Evolutionary conservation across 2,888 invertebrate genomes (phyloP).

Genomic region (Pachymerium ferrugineum): DNA sequence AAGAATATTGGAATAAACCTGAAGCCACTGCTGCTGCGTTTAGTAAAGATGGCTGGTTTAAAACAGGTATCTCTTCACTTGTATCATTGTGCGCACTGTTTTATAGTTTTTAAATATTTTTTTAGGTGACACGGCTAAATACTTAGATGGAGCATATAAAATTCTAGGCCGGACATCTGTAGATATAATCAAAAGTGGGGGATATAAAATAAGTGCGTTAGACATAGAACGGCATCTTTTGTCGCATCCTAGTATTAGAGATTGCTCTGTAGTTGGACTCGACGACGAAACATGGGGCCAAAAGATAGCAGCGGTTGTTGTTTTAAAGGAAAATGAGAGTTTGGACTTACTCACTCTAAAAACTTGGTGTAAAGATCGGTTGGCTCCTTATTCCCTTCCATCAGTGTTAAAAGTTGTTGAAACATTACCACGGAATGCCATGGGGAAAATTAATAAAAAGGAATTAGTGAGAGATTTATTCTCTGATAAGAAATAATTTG

Average conservation of each 20-base stretch:
- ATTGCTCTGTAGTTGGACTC: slow-evolving; percentile 72
- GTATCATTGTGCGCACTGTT: not conserved
- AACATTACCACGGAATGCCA: slow-evolving; percentile 69
- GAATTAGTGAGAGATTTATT: slow-evolving; percentile 47
- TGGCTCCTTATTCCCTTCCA: slow-evolving; percentile 70
- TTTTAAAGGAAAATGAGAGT: slow-evolving; percentile 38
- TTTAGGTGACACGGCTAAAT: slow-evolving; percentile 67
- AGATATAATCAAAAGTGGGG: slow-evolving; percentile 81
- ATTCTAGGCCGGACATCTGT: slow-evolving; percentile 76
- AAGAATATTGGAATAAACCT: slow-evolving; percentile 71
- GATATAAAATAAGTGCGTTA: slow-evolving; percentile 79
- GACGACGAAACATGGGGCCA: slow-evolving; percentile 76
- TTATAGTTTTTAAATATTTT: not conserved
- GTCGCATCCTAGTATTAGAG: slow-evolving; percentile 65
- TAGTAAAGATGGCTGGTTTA: slow-evolving; percentile 77
- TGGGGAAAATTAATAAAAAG: slow-evolving; percentile 80
- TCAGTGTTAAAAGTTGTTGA: slow-evolving; percentile 55
- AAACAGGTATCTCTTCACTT: slow-evolving; percentile 59
- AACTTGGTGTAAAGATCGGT: slow-evolving; percentile 56
- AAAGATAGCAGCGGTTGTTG: slow-evolving; percentile 57
- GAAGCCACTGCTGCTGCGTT: slow-evolving; percentile 65
- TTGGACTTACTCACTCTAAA: slow-evolving; percentile 51
- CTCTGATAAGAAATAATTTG: not conserved
- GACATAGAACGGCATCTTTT: slow-evolving; percentile 74
- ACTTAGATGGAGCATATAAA: slow-evolving; percentile 57